These are phyloP conservation scores for Drosophila tanythrix DNA, from an alignment of 2,888 invertebrate species.

Conservation along the genomic window DNA sequence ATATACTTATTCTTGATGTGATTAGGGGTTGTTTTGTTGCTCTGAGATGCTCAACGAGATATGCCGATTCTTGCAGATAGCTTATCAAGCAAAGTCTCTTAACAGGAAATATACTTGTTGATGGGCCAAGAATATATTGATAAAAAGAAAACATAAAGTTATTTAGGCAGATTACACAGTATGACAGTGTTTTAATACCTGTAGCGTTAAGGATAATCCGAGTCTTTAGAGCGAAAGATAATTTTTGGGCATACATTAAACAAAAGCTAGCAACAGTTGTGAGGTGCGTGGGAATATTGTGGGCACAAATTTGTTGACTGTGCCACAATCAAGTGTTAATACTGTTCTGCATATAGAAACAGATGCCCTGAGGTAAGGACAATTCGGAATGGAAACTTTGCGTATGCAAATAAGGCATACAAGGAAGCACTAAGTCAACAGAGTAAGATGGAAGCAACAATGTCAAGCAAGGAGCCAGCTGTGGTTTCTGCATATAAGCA, in stretches of 20 bases:
- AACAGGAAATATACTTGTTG: background rate
- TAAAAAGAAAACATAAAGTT: background rate
- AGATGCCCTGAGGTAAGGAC: constrained; percentile 1
- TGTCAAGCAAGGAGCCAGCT: constrained; percentile 5
- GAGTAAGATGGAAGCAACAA: constrained; percentile 1
- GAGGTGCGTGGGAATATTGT: constrained; percentile 1
- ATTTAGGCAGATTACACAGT: background rate
- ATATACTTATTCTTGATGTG: constrained; percentile 8
- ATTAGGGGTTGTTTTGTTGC: background rate
- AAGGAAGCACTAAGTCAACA: background rate
- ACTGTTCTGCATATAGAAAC: constrained; percentile 14
- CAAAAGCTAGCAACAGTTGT: constrained; percentile 10
- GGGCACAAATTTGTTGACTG: constrained; percentile 46
- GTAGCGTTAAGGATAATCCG: background rate
- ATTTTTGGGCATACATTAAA: constrained; percentile 11
- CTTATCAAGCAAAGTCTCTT: background rate
- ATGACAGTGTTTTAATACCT: background rate
- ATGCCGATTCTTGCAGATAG: background rate
- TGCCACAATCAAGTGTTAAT: constrained; percentile 50
- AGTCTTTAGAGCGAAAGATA: background rate
- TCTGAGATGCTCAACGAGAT: constrained; percentile 11
- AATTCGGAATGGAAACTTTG: constrained; percentile 44
- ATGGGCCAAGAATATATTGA: background rate
- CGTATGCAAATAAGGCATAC: constrained; percentile 53
- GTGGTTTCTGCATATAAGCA: background rate